Conservation (phyloP, 2,888 invertebrate genomes). For the Cataglyphis cursor region DNA sequence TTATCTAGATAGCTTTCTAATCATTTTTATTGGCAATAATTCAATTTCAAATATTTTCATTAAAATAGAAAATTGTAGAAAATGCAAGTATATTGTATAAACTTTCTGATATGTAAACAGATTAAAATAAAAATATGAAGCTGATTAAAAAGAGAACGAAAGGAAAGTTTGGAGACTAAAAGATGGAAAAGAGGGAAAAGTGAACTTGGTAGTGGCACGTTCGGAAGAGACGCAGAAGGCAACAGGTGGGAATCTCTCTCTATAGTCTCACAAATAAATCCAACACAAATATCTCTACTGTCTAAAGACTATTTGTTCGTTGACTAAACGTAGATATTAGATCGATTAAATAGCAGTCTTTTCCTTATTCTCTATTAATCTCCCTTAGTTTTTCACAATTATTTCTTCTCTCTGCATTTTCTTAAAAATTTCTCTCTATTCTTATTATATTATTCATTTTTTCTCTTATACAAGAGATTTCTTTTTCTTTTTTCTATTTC, state of each 20-base stretch:
- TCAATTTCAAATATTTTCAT: neutral
- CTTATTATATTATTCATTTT: neutral
- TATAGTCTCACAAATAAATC: constrained; percentile 84
- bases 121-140: constrained; percentile 42
- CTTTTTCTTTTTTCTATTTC: neutral
- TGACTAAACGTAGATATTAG: constrained; percentile 80
- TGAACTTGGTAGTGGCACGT: constrained; percentile 74
- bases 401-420: neutral
- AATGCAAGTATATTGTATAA: neutral
- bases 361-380: constrained; percentile 25
- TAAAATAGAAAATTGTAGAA: neutral
- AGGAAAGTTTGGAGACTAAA: constrained; percentile 49
- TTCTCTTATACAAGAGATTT: neutral
- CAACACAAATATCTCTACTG: constrained; percentile 81
- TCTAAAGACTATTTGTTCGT: constrained; percentile 82
- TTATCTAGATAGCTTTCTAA: neutral
- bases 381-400: neutral
- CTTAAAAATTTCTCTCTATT: neutral
- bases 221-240: constrained; percentile 82
- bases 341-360: constrained; percentile 75
- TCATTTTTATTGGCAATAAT: neutral
- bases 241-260: constrained; percentile 84
- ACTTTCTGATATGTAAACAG: neutral
- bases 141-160: constrained; percentile 29
- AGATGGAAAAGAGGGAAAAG: constrained; percentile 67